Base-by-base conservation (phyloP, 1,140 invertebrate species). In the Zophobas atratus region DNA sequence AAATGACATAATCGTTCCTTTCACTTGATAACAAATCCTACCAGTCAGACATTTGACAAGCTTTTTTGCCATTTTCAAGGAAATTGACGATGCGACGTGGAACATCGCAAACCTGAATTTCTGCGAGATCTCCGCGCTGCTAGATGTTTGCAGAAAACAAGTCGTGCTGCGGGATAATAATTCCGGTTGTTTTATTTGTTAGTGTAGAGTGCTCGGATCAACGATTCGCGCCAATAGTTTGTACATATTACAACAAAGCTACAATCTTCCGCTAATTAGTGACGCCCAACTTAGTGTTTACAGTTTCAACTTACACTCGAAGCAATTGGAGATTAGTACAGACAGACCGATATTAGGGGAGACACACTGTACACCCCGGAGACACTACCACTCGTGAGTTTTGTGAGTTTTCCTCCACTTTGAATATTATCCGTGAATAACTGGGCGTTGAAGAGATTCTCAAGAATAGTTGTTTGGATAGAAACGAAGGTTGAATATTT, bases 1-100 rank as follows among this genome's bases (percentile, higher is more conserved):
- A 8, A 67, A 39, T 63, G 57, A 63, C 57, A 63, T 63, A 63
- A 63, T 63, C 60, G 33, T 60, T 60, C 60, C 60, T 67, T 67
- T 67, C 60, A 67, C 60, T 32, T 46, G 43, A 46, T 46, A 46
- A 51, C 4, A 20, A 51, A 51, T 51, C 49, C 6, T 67, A 2
- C 20, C n/a, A 67, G 43, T 43, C 32, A 41, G 32, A 33, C n/a
- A 51, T 51, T 51, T 6, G n/a, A 51, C 20, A 51, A 51, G 3
- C 4, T 20, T 67, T 67, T 67, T 67, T 67, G 41, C 20, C n/a
- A 43, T 63, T 67, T 43, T 20, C 39, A 43, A 33, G 8, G 20
- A 67, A 43, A 32, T n/a, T 8, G 1, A 36, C 6, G 33, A 6
- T 55, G 53, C 51, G 51, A 49, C 49, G 20, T 20, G 20, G 20